phyloP scores from a whole-genome alignment of 2,113 vertebrate genomes.

The Ariopsis seemanni region DNA sequence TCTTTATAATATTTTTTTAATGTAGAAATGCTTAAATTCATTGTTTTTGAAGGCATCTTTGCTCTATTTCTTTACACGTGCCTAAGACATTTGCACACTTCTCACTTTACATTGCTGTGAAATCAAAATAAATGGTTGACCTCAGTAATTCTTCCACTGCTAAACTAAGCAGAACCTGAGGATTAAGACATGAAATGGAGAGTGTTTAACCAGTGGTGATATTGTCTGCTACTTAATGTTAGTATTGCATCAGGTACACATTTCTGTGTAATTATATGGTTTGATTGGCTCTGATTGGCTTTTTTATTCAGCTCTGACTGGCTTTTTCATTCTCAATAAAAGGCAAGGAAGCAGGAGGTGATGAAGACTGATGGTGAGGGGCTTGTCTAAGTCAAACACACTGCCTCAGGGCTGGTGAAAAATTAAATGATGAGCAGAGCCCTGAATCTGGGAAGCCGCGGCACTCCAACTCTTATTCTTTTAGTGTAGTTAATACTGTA shows the following conservation, averaged over 20 bases:
- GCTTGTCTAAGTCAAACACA: not conserved
- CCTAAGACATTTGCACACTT: too few species aligned
- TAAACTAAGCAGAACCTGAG: not conserved
- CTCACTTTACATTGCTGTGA: not conserved
- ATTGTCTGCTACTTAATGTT: not conserved
- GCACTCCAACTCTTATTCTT: not conserved
- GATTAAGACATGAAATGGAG: not conserved
- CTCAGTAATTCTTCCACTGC: not conserved
- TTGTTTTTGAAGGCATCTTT: too few species aligned
- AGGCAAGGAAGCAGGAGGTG: not conserved
- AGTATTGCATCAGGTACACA: constrained; percentile 3
- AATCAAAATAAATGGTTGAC: not conserved
- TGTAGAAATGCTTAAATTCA: too few species aligned
- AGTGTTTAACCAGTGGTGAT: not conserved
- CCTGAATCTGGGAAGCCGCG: not conserved
- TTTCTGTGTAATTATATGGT: not conserved
- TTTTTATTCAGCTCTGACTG: not conserved
- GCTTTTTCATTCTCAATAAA: not conserved
- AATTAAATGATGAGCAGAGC: not conserved
- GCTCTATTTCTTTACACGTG: too few species aligned
- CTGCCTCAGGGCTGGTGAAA: not conserved
- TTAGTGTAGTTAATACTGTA: not conserved
- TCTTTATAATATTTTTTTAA: too few species aligned
- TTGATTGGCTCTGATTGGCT: not conserved
- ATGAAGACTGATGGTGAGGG: not conserved